A percentile compares a stretch with the other conserved stretches of the same genome.
phyloP scores from a whole-genome alignment of 2,797 vertebrate genomes.

The Monodelphis domestica region DNA sequence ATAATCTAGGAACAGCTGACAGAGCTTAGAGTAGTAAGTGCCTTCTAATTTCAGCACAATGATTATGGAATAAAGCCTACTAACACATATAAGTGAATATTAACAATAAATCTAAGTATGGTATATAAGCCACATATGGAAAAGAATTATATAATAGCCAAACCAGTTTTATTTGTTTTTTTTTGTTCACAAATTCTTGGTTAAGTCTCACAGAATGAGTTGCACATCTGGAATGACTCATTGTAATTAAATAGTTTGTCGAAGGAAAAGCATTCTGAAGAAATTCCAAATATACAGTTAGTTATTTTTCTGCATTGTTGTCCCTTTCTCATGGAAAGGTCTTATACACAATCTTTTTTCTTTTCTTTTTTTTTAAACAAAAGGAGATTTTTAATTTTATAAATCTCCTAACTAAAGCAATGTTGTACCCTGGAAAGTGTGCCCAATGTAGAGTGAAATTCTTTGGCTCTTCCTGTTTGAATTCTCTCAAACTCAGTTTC shows the following conservation, averaged over 20 bases:
- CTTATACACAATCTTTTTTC: slow-evolving; percentile 20
- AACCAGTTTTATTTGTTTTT: slow-evolving; percentile 44
- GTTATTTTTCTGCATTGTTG: slow-evolving; percentile 40
- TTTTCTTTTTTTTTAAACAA: slow-evolving; percentile 7
- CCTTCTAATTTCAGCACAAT: slow-evolving; percentile 63
- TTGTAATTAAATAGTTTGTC: slow-evolving; percentile 60
- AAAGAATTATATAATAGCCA: slow-evolving; percentile 58
- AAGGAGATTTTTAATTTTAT: not conserved
- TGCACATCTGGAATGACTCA: slow-evolving; percentile 78
- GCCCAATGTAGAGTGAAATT: not conserved
- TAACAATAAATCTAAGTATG: slow-evolving; percentile 62
- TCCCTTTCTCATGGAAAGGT: slow-evolving; percentile 32
- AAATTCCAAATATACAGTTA: slow-evolving; percentile 67
- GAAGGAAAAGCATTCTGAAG: slow-evolving; percentile 60
- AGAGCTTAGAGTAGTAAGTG: slow-evolving; percentile 43
- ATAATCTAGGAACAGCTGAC: slow-evolving; percentile 58
- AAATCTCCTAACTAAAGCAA: not conserved
- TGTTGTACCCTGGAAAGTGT: not conserved
- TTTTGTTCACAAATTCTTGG: slow-evolving; percentile 72
- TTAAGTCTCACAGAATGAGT: slow-evolving; percentile 63
- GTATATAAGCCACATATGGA: slow-evolving; percentile 37
- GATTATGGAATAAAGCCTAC: slow-evolving; percentile 62
- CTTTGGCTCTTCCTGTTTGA: not conserved
- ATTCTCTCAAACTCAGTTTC: not conserved
- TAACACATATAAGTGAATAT: slow-evolving; percentile 59